Evolutionary conservation across 2,797 vertebrate genomes (phyloP).

Genomic region (Alcedo quadribrachys): DNA sequence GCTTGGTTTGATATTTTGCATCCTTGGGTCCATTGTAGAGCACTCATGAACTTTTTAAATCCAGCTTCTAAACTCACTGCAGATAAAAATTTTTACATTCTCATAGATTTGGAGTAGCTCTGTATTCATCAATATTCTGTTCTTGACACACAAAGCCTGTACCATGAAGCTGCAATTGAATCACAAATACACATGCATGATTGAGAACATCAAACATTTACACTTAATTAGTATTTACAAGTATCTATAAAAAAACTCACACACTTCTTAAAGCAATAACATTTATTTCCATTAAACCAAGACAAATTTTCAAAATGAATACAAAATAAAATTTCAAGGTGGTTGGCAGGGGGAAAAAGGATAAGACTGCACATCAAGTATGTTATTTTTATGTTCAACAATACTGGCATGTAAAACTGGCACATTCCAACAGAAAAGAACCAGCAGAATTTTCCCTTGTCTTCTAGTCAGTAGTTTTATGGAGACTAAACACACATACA

Average conservation of each 20-base stretch:
- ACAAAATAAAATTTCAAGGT: constrained; percentile 44
- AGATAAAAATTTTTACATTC: not conserved
- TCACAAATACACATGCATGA: constrained; percentile 22
- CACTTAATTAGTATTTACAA: not conserved
- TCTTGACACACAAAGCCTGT: not conserved
- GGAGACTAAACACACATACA: not conserved
- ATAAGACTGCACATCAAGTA: not conserved
- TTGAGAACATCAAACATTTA: not conserved
- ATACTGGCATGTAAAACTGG: constrained; percentile 43
- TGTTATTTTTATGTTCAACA: constrained; percentile 10
- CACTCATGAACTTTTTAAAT: constrained; percentile 16
- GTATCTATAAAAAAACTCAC: not conserved
- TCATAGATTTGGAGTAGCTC: not conserved
- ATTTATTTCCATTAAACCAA: constrained; percentile 75
- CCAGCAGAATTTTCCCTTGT: not conserved
- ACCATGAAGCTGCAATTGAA: constrained; percentile 21
- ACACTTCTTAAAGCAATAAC: constrained; percentile 37
- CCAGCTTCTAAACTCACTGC: not conserved
- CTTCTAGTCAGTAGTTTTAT: constrained; percentile 30
- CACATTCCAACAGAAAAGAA: constrained; percentile 22
- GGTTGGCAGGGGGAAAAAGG: constrained; percentile 35
- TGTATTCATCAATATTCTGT: not conserved
- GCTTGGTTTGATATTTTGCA: not conserved
- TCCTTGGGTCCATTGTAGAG: not conserved
- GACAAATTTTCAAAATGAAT: constrained; percentile 58